Percentiles rank a stretch among this genome's conserved stretches.
Evolutionary conservation across 2,113 vertebrate genomes (phyloP).

Genomic region (Suncus etruscus): DNA sequence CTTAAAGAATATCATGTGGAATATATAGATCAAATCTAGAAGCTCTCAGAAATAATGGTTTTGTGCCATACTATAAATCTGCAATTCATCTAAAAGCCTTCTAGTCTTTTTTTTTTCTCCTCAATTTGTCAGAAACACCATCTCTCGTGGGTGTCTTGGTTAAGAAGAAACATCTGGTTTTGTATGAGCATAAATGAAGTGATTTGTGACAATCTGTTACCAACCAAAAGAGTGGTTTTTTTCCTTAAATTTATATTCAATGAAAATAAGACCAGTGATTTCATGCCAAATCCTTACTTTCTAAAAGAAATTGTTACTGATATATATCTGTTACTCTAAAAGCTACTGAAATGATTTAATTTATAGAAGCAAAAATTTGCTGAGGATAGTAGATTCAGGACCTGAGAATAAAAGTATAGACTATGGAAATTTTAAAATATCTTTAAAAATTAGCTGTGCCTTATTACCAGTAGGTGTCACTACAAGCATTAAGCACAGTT

Average conservation of each 20-base stretch:
- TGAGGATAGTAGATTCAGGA: background rate
- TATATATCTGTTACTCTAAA: conserved; percentile 46
- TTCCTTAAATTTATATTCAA: background rate
- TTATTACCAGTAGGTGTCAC: conserved; percentile 88
- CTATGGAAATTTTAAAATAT: conserved; percentile 12
- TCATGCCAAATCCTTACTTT: background rate
- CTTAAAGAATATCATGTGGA: background rate
- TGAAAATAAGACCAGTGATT: conserved; percentile 30
- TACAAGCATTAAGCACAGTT: conserved; percentile 83
- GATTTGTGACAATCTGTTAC: conserved; percentile 67
- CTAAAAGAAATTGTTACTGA: conserved; percentile 41
- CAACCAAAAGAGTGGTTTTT: conserved; percentile 55
- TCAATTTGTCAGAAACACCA: background rate
- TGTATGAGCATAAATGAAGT: conserved; percentile 49
- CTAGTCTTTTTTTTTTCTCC: conserved; percentile 9
- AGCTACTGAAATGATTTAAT: background rate
- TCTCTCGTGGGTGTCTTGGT: conserved; percentile 34
- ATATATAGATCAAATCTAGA: background rate
- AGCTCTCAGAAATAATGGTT: background rate
- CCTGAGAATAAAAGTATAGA: background rate
- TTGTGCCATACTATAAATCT: background rate
- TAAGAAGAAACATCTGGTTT: conserved; percentile 62
- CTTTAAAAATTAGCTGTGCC: conserved; percentile 64
- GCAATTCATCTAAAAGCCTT: background rate
- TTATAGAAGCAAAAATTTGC: background rate